phyloP scores from a whole-genome alignment of 2,888 invertebrate genomes.

The Deilephila elpenor region DNA sequence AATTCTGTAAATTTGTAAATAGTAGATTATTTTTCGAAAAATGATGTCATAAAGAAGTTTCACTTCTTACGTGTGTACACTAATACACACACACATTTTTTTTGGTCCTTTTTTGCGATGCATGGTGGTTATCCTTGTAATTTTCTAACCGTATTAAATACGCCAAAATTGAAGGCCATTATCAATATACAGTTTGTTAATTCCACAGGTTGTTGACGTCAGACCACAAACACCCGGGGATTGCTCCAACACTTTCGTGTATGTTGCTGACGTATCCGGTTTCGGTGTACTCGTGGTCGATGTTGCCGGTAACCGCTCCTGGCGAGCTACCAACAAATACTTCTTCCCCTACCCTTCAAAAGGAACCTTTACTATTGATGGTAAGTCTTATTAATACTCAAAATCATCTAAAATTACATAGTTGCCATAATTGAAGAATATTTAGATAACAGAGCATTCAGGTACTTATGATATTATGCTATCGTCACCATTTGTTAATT shows the following conservation, averaged over 20 bases:
- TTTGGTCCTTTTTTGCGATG: too few relatives aligned
- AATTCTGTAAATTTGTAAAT: too few relatives aligned
- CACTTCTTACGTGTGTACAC: too few relatives aligned
- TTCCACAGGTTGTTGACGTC: slow-evolving; percentile 83
- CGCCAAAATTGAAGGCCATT: neutral
- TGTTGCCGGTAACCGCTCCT: slow-evolving; percentile 80
- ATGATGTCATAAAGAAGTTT: too few relatives aligned
- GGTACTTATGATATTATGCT: too few relatives aligned
- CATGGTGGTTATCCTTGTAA: too few relatives aligned
- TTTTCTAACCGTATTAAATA: neutral
- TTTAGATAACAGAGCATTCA: too few relatives aligned
- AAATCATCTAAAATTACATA: neutral
- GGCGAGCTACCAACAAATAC: slow-evolving; percentile 86
- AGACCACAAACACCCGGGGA: slow-evolving; percentile 67
- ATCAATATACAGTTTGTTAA: neutral
- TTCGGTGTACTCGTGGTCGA: slow-evolving; percentile 87
- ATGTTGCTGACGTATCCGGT: slow-evolving; percentile 88
- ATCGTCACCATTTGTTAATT: too few relatives aligned
- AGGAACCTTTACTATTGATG: slow-evolving; percentile 86
- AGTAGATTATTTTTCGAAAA: too few relatives aligned
- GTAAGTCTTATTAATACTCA: slow-evolving; percentile 55
- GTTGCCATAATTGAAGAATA: neutral
- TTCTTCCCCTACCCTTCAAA: slow-evolving; percentile 87
- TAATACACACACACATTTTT: too few relatives aligned
- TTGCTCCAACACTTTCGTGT: slow-evolving; percentile 87